These are phyloP conservation scores for Porphyrio hochstetteri DNA, from an alignment of 2,113 vertebrate species.

Conservation along the genomic window DNA sequence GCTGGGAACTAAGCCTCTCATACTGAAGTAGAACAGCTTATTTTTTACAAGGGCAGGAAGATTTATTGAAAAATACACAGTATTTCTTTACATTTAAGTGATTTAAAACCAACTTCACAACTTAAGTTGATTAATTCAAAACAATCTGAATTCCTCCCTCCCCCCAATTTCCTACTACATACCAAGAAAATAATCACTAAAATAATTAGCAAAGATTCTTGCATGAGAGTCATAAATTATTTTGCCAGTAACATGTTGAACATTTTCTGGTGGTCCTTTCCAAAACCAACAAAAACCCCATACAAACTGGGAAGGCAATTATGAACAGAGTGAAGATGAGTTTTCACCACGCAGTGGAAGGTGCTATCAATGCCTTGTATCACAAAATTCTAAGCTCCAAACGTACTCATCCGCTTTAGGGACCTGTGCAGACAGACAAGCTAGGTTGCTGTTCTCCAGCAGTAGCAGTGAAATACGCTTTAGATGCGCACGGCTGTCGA, in stretches of 20 bases:
- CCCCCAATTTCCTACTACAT: not conserved
- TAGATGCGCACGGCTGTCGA: not conserved
- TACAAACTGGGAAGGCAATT: not conserved
- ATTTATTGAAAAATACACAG: not conserved
- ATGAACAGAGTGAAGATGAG: not conserved
- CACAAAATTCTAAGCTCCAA: not conserved
- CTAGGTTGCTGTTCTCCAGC: not conserved
- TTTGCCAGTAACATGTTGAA: not conserved
- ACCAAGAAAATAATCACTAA: not conserved
- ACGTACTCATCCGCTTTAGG: not conserved
- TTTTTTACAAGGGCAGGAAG: not conserved
- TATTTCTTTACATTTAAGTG: not conserved
- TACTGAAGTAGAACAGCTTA: not conserved
- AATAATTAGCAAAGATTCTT: not conserved
- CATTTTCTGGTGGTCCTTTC: not conserved
- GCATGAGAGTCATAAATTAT: not conserved
- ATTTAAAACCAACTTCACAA: not conserved
- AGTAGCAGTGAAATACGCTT: not conserved
- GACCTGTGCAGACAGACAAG: not conserved
- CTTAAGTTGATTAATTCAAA: not conserved
- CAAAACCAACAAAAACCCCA: not conserved
- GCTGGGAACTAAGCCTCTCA: not conserved
- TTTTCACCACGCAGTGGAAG: not conserved
- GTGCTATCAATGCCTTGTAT: not conserved
- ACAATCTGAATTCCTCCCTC: not conserved